phyloP scores from a whole-genome alignment of 2,797 vertebrate species.

The Tinamus major region DNA sequence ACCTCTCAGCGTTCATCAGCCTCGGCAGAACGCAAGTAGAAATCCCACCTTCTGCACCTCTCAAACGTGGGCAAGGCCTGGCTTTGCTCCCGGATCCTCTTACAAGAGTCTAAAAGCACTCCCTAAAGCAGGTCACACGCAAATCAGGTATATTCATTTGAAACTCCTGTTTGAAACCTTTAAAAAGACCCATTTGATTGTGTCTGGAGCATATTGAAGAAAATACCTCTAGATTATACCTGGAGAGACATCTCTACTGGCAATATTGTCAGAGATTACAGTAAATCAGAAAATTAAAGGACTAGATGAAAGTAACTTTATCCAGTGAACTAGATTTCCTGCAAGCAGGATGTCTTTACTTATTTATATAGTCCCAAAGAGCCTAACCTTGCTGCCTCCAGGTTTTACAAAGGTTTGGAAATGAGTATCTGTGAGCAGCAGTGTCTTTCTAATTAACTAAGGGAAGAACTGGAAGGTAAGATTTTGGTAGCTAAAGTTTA shows the following conservation, averaged over 20 bases:
- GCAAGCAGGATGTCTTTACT: neutral
- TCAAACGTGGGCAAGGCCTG: too few relatives aligned
- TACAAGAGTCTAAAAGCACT: neutral
- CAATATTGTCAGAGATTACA: neutral
- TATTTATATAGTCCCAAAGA: neutral
- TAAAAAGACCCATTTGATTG: neutral
- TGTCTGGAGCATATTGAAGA: neutral
- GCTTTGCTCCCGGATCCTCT: neutral
- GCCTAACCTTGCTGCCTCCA: neutral
- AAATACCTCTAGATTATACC: neutral
- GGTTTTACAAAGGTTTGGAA: slow-evolving; percentile 5
- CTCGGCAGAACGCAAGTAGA: too few relatives aligned
- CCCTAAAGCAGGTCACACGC: neutral
- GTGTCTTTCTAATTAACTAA: neutral
- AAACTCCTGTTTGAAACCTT: neutral
- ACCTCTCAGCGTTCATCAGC: too few relatives aligned
- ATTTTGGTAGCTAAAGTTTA: neutral
- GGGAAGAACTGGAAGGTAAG: neutral
- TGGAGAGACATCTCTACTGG: neutral
- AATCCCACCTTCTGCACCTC: too few relatives aligned
- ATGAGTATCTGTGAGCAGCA: neutral
- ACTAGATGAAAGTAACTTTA: neutral
- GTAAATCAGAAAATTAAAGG: neutral
- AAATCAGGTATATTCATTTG: neutral
- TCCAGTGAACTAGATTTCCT: neutral